Evolutionary conservation across 2,888 invertebrate species (phyloP).

Genomic region (Diarsia dahlii): DNA sequence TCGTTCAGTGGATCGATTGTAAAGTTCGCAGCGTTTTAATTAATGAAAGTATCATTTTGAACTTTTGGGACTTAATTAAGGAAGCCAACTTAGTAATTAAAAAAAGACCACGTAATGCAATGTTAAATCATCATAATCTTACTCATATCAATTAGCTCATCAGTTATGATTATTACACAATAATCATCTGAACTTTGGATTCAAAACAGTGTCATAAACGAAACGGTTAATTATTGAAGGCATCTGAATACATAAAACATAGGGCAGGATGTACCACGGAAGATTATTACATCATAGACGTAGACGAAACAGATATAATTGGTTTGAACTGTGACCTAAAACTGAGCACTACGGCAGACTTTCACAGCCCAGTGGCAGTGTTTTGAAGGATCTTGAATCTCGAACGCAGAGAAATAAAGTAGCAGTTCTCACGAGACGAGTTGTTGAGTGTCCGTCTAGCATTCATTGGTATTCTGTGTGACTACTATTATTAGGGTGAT

Average conservation of each 20-base stretch:
- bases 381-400: conserved; percentile 23
- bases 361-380: conserved; percentile 46
- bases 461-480: neutral
- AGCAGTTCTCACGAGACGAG: conserved; percentile 10
- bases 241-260: conserved; percentile 61
- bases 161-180: conserved; percentile 49
- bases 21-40: conserved; percentile 4
- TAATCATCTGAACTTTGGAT: conserved; percentile 44
- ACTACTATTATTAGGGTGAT: conserved; percentile 9
- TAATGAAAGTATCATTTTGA: neutral
- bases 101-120: neutral
- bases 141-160: conserved; percentile 9
- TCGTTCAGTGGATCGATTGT: conserved; percentile 42
- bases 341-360: conserved; percentile 57
- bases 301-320: conserved; percentile 55
- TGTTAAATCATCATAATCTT: neutral
- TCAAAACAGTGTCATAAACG: conserved; percentile 44
- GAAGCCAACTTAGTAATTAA: neutral
- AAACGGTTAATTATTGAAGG: conserved; percentile 42
- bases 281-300: conserved; percentile 64
- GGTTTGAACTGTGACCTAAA: conserved; percentile 72
- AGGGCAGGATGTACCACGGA: conserved; percentile 55
- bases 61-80: neutral
- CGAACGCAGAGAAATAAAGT: conserved; percentile 16
- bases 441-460: neutral